Percentiles rank a stretch among this genome's conserved stretches.
Evolutionary conservation across 2,888 invertebrate genomes (phyloP).

Genomic region (Peribatodes rhomboidaria): DNA sequence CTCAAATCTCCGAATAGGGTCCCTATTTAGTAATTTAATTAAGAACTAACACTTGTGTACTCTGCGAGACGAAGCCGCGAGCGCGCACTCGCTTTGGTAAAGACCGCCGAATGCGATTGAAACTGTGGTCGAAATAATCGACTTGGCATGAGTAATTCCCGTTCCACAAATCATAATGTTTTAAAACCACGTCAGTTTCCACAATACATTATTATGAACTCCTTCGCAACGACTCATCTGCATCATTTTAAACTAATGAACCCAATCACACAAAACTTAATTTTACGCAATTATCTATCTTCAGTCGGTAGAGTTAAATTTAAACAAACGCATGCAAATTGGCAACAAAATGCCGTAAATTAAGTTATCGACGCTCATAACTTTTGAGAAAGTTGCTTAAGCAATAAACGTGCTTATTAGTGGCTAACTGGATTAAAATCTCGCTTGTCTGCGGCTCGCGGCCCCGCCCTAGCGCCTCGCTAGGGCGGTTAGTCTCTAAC

Average conservation of each 20-base stretch:
- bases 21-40: too few species aligned
- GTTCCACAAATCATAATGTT: too few species aligned
- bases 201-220: too few species aligned
- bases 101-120: too few species aligned
- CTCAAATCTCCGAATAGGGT: too few species aligned
- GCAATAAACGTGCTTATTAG: conserved; percentile 46
- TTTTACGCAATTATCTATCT: not conserved
- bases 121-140: too few species aligned
- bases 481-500: conserved; percentile 18
- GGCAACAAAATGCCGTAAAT: conserved; percentile 24
- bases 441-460: conserved; percentile 57
- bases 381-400: conserved; percentile 40
- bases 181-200: too few species aligned
- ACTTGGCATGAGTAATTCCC: too few species aligned
- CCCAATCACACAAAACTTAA: not conserved
- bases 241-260: not conserved
- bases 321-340: conserved; percentile 15
- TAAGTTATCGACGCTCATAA: conserved; percentile 25
- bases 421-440: conserved; percentile 73
- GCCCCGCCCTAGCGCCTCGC: conserved; percentile 54
- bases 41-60: too few species aligned
- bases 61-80: too few species aligned
- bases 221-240: not conserved
- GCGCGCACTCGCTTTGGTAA: too few species aligned
- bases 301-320: not conserved